These are phyloP conservation scores for Ptycholaimellus sp. DNA, from an alignment of 2,888 invertebrate species.

Conservation along the genomic window DNA sequence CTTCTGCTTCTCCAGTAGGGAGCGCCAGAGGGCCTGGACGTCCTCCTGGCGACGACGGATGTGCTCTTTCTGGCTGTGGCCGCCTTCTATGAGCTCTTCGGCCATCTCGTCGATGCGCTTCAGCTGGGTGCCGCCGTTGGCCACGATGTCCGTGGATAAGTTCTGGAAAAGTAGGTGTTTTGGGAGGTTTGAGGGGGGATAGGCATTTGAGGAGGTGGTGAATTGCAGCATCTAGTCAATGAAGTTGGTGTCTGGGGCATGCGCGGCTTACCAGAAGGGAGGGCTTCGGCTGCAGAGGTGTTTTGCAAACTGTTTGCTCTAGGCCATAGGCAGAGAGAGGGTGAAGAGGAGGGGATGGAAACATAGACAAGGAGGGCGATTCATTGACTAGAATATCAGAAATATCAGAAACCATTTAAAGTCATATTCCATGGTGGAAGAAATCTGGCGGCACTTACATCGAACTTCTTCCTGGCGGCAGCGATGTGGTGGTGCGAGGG, in stretches of 20 bases:
- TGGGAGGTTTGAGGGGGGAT: no score
- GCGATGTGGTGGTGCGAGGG: slow-evolving; percentile 71
- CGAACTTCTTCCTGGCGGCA: slow-evolving; percentile 74
- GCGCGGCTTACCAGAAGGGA: no score
- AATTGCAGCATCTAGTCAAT: no score
- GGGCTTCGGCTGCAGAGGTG: no score
- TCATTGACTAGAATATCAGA: no score
- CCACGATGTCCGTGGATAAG: slow-evolving; percentile 77
- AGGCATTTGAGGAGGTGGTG: no score
- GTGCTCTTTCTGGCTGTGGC: slow-evolving; percentile 54
- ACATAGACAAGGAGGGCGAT: background rate
- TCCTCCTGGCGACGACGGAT: slow-evolving; percentile 51
- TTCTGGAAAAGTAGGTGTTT: slow-evolving; percentile 36
- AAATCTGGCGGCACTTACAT: slow-evolving; percentile 39
- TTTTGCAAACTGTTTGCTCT: background rate
- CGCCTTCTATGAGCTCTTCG: slow-evolving; percentile 52
- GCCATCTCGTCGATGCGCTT: slow-evolving; percentile 67
- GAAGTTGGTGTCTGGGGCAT: no score
- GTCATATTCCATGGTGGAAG: no score
- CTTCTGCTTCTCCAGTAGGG: slow-evolving; percentile 12
- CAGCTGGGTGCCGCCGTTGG: slow-evolving; percentile 57
- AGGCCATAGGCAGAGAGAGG: background rate
- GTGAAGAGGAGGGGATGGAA: background rate
- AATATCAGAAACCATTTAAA: no score
- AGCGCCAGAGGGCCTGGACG: slow-evolving; percentile 45